Conservation (phyloP, 2,113 vertebrate species). For the Trichomycterus rosablanca region DNA sequence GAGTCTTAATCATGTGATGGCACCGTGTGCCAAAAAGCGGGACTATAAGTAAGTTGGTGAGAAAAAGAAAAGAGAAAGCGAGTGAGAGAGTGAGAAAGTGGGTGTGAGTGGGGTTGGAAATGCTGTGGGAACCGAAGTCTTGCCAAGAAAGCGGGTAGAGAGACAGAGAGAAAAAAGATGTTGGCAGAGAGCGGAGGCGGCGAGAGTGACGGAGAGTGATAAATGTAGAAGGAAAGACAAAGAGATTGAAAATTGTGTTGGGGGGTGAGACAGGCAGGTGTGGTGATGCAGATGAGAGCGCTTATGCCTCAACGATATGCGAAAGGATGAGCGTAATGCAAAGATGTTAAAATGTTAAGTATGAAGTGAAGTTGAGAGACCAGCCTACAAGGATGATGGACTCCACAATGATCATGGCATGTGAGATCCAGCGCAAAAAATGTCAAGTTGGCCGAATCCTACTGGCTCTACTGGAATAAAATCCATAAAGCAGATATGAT, state of each 20-base stretch:
- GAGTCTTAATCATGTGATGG: slow-evolving; percentile 61
- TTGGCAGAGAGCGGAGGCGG: slow-evolving; percentile 49
- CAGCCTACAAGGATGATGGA: no score
- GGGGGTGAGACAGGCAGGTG: slow-evolving; percentile 13
- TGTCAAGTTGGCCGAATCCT: no score
- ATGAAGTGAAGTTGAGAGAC: no score
- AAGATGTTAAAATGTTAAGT: no score
- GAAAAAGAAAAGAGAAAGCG: slow-evolving; percentile 20
- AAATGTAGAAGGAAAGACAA: slow-evolving; percentile 12
- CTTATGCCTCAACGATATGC: no score
- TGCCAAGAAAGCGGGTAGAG: slow-evolving; percentile 60
- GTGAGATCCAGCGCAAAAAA: no score
- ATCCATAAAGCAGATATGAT: no score
- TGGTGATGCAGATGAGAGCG: slow-evolving; percentile 13
- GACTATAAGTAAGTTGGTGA: slow-evolving; percentile 26
- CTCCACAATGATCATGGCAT: no score
- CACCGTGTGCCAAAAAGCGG: slow-evolving; percentile 51
- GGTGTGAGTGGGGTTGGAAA: slow-evolving; percentile 37
- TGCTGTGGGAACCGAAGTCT: slow-evolving; percentile 59
- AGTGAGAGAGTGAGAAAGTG: slow-evolving; percentile 26
- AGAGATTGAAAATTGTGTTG: slow-evolving; percentile 12
- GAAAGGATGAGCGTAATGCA: neutral
- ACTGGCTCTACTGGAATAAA: no score
- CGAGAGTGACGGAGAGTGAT: slow-evolving; percentile 15
- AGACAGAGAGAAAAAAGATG: slow-evolving; percentile 60